Base-by-base conservation (phyloP, 2,888 invertebrate species). In the Plagiodera versicolora region DNA sequence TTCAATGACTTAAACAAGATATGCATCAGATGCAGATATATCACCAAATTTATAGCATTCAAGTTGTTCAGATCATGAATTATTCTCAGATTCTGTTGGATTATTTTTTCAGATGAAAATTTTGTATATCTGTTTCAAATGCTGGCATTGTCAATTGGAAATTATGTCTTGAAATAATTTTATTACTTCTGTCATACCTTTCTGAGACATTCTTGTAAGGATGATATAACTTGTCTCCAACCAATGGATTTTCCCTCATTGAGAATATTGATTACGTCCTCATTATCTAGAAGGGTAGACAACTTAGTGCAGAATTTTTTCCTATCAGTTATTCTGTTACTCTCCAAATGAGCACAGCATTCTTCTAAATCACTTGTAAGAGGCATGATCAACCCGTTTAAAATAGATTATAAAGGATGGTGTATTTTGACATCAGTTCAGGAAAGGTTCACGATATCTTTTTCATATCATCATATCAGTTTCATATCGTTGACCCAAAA, bases 131-230 rank as follows among this genome's bases (percentile, higher is more conserved):
- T n/a, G n/a, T n/a, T n/a, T n/a, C n/a, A n/a, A n/a, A n/a, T n/a
- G n/a, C n/a, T n/a, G n/a, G n/a, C n/a, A n/a, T n/a, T n/a, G n/a
- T n/a, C n/a, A n/a, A n/a, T n/a, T n/a, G n/a, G n/a, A n/a, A n/a
- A n/a, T n/a, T n/a, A n/a, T n/a, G n/a, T n/a, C n/a, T n/a, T n/a
- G n/a, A n/a, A n/a, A n/a, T n/a, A n/a, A n/a, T n/a, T n/a, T n/a
- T 14, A 8, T 39, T 39, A 6, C 16, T 39, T 39, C 10, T 39
- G 3, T 6, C 54, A 56, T 64, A 73, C 73, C 59, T 66, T 70
- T 62, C 52, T 68, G 35, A 73, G 52, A 60, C 69, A 72, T 32
- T 56, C 61, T 51, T 71, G 68, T 30, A 68, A 47, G n/a, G 63
- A 56, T 53, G 58, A 57, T 28, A 71, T 58, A 5, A 73, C 17